Evolutionary conservation across 2,888 invertebrate species (phyloP).

Genomic region (Agrochola lota): DNA sequence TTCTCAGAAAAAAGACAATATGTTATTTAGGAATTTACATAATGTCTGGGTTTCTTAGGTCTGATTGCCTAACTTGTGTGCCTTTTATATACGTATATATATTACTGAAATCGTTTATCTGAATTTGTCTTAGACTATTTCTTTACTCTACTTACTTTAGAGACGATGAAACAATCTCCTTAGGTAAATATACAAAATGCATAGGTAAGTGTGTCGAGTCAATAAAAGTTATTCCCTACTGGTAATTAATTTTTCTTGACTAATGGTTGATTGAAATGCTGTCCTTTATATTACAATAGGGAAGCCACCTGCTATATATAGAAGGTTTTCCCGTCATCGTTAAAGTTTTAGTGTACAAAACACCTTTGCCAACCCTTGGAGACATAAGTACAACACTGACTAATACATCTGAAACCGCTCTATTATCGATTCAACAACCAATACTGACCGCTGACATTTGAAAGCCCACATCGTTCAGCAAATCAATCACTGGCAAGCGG

Average conservation of each 20-base stretch:
- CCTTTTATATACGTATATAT: too few species aligned
- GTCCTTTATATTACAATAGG: not conserved
- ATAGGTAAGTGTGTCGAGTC: too few species aligned
- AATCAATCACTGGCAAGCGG: conserved; percentile 49
- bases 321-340: not conserved
- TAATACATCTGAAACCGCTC: conserved; percentile 8
- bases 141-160: not conserved
- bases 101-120: not conserved
- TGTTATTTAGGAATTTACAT: not conserved
- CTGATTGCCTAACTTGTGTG: conserved; percentile 9
- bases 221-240: not conserved
- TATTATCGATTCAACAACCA: conserved; percentile 16
- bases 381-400: not conserved
- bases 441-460: conserved; percentile 26
- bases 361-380: not conserved
- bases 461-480: conserved; percentile 26
- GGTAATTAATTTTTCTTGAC: not conserved
- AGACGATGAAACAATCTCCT: not conserved
- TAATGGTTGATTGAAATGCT: not conserved
- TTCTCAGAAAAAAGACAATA: conserved; percentile 3
- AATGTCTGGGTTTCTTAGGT: not conserved
- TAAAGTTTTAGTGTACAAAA: not conserved
- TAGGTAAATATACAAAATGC: not conserved
- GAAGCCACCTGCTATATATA: too few species aligned
- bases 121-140: not conserved